These are phyloP conservation scores for Amblyjoppa fuscipennis DNA, from an alignment of 2,888 invertebrate species.

Conservation along the genomic window DNA sequence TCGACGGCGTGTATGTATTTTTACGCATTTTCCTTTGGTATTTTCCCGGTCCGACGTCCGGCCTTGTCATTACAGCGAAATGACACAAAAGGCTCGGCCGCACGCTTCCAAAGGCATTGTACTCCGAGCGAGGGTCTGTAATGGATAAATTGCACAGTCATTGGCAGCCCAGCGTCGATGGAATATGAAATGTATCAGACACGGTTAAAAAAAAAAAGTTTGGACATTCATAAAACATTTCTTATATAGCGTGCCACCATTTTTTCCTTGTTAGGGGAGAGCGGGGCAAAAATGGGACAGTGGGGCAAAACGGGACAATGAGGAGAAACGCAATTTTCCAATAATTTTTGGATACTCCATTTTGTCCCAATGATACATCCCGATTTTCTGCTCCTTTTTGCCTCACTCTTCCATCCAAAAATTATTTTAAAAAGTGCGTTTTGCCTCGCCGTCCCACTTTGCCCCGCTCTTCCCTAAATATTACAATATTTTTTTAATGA, in stretches of 20 bases:
- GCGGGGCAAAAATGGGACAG: no score
- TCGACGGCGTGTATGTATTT: neutral
- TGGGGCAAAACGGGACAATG: no score
- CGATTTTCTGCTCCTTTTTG: no score
- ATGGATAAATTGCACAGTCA: neutral
- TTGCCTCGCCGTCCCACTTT: no score
- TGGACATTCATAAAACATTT: neutral
- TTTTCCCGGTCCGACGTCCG: conserved; percentile 40
- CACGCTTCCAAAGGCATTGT: neutral
- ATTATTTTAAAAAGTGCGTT: no score
- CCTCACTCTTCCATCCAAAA: no score
- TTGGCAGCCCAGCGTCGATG: neutral
- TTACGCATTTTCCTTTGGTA: conserved; percentile 43
- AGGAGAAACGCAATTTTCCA: no score
- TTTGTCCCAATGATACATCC: no score
- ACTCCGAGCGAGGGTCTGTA: neutral
- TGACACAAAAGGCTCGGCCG: conserved; percentile 43
- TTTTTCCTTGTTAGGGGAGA: no score
- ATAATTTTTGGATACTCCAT: no score
- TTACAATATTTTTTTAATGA: no score
- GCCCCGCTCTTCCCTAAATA: no score
- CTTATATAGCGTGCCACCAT: neutral
- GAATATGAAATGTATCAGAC: neutral
- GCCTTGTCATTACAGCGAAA: conserved; percentile 24
- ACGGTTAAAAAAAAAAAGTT: neutral